Evolutionary conservation across 2,888 invertebrate species (phyloP).

Genomic region (Tribolium freemani): DNA sequence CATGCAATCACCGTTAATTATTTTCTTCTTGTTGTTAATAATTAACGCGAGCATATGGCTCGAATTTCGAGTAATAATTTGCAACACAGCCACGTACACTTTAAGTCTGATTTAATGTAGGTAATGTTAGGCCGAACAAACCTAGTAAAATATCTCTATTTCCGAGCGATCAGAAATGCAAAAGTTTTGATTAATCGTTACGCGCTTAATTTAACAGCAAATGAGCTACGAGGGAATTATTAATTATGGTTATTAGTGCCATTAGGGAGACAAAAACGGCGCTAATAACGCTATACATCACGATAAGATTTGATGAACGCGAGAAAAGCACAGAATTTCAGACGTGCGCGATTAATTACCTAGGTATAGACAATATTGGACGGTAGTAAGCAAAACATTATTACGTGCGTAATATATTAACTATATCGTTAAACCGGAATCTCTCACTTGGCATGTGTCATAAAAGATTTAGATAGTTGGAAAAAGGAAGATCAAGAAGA

Average conservation of each 20-base stretch:
- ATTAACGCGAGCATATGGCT: not conserved
- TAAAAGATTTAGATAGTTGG: not conserved
- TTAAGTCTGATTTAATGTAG: slow-evolving; percentile 4
- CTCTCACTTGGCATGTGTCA: not conserved
- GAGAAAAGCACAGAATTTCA: not conserved
- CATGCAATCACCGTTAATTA: not conserved
- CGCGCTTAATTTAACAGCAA: not conserved
- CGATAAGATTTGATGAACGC: not conserved
- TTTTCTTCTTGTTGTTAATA: not conserved
- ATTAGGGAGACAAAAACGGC: not conserved
- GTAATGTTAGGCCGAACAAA: not conserved
- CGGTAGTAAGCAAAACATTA: not conserved
- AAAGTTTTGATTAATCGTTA: not conserved
- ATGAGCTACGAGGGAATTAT: not conserved
- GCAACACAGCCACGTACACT: not conserved
- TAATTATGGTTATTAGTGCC: not conserved
- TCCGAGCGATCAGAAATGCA: not conserved
- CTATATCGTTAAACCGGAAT: not conserved
- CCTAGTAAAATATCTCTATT: not conserved
- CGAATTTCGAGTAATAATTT: not conserved
- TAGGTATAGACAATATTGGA: not conserved
- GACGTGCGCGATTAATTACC: no score
- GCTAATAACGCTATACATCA: not conserved
- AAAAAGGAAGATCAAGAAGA: not conserved
- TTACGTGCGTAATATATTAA: not conserved